Evolutionary conservation across 1,140 invertebrate species (phyloP), one percentile per base, ranked within the genome.

Genomic region (Macrobrachium nipponense): DNA sequence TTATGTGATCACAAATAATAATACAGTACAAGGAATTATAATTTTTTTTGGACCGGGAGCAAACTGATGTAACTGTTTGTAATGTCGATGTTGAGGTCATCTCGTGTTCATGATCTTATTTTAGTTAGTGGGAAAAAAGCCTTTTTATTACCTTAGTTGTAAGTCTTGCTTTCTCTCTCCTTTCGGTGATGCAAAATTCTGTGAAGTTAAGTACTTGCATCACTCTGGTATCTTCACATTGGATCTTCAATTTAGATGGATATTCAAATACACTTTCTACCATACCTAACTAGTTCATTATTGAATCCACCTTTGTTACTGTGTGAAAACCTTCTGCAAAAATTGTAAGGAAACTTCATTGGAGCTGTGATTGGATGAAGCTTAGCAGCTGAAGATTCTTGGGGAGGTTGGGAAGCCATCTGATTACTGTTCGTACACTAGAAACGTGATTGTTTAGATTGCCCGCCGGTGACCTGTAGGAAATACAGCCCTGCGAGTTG

Each of bases 1-100:
- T 86, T 87, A 87, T 77, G 85, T 82, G 79, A 87, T 87, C 85
- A 87, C 85, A 87, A 87, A 87, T 87, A 87, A 81, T 87, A 87
- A 81, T 82, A 79, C 85, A 87, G 85, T 87, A 87, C 85, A 87
- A 87, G 85, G 81, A 81, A 81, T 87, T 64, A 77, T 87, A 17
- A 80, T 20, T 80, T 86, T 86, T 77, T 87, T 80, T 87, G 85
- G 85, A 77, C 79, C 60, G 85, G 85, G 85, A 87, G 73, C 85
- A 87, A 87, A 77, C 59, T 83, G 72, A 66, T 59, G 68, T 59
- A 27, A 80, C 58, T 87, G 77, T 82, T 82, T 87, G 85, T 87
- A 86, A 72, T 77, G 85, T 87, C 70, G 64, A 64, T 81, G 85
- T 87, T 61, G 66, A 59, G 79, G 73, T 87, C 85, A 80, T 86